Base-by-base conservation (phyloP, 2,113 vertebrate species). In the Nerophis ophidion region DNA sequence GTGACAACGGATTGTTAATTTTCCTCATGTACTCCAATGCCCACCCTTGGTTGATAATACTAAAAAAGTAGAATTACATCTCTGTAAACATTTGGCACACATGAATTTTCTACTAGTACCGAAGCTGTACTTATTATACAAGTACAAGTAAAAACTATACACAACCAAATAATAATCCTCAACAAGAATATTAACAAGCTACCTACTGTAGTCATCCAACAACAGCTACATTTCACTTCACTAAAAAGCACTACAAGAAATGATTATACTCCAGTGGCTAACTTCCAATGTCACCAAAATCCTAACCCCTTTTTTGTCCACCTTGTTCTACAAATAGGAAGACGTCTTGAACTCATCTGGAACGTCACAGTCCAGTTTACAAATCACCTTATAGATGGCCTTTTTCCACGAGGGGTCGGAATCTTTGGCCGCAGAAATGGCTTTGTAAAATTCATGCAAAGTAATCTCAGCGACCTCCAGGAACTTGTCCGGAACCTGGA, bases 351-450 rank as follows among this genome's bases (percentile, higher is more conserved):
- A 95, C 52, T 88, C 90, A 35, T 95, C 93, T 0, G 96, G 96
- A 57, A 98, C 93, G 53, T 95, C 91, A 8, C 92, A 93, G 89
- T 98, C 96, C 81, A 98, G 89, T 88, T 98, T 98, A 17, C 95
- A 97, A 91, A 98, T 98, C 33, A 97, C 93, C 89, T 98, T 98
- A 87, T 98, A 98, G 80, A 98, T 98, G 70, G 94, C 91, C 86
- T 98, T 98, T 79, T 98, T 98, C 96, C 96, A 98, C 12, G 95
- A 97, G 15, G 95, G 92, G 75, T 98, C 96, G 0, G 91, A 86
- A 4, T 98, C 96, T 91, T 93, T 97, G 76, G 93, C 87, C 0
- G 89, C 60, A 44, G 90, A 90, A 53, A 98, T 84, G 1, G 96
- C 96, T 0, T 83, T 93, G 88, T 94, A 98, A 86, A 98, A 98